phyloP scores from a whole-genome alignment of 1,140 invertebrate genomes.

The Orchestia grillus region DNA sequence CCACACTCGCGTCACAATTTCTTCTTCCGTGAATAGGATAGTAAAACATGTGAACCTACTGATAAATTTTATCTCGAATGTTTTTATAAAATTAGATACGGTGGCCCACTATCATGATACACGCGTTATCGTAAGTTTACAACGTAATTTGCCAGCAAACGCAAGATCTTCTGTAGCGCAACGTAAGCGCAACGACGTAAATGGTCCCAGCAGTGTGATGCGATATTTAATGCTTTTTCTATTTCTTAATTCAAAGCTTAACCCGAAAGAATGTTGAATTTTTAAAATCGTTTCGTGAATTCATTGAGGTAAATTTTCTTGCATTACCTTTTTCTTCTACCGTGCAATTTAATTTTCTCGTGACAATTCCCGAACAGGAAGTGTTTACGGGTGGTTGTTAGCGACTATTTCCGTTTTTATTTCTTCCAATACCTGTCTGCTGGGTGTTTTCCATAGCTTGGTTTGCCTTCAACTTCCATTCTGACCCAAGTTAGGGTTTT shows the following conservation, averaged over 20 bases:
- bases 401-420: background rate
- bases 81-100: background rate
- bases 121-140: background rate
- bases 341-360: background rate
- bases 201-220: background rate
- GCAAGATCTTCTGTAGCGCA: background rate
- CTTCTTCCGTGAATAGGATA: background rate
- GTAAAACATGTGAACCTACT: background rate
- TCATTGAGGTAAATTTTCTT: background rate
- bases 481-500: background rate
- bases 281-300: background rate
- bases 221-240: background rate
- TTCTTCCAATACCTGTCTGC: background rate
- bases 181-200: background rate
- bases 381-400: background rate
- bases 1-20: background rate
- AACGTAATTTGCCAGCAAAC: background rate
- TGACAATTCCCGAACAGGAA: background rate
- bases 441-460: background rate
- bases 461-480: background rate
- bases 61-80: background rate
- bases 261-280: background rate
- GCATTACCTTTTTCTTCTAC: background rate
- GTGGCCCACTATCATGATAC: background rate
- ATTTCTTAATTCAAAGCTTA: background rate